These are phyloP conservation scores for Ditylenchus dipsaci DNA, from an alignment of 1,140 invertebrate species.

Conservation along the genomic window DNA sequence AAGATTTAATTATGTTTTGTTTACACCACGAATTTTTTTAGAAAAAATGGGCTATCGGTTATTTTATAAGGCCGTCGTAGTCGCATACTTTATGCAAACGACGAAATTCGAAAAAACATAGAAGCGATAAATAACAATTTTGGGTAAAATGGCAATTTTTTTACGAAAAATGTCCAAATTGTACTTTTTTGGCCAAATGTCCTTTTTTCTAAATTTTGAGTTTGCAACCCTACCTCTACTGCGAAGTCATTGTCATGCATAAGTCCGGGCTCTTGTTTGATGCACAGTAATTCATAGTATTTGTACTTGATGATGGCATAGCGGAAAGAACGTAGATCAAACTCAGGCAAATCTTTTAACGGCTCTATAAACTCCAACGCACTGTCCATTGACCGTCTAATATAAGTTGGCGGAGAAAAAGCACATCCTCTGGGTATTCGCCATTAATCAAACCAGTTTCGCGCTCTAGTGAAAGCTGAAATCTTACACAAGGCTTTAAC, in stretches of 20 bases:
- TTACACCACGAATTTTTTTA: too few species aligned
- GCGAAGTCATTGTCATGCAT: conserved; percentile 77
- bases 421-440: conserved; percentile 78
- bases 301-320: conserved; percentile 84
- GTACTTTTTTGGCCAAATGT: too few species aligned
- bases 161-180: too few species aligned
- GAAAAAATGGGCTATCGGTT: too few species aligned
- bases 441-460: conserved; percentile 93
- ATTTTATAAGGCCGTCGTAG: too few species aligned
- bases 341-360: conserved; percentile 69
- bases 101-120: too few species aligned
- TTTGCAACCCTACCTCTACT: conserved; percentile 66
- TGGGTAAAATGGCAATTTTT: too few species aligned
- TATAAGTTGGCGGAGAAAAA: conserved; percentile 85
- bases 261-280: conserved; percentile 76
- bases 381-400: conserved; percentile 96
- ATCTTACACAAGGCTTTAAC: too few species aligned
- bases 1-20: too few species aligned
- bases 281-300: conserved; percentile 86
- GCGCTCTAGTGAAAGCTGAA: conserved; percentile 82
- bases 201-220: background rate
- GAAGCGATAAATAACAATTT: too few species aligned
- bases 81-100: too few species aligned
- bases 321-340: conserved; percentile 74
- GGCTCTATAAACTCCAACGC: conserved; percentile 92